Base-by-base conservation (phyloP, 2,888 invertebrate species). In the Dryobotodes eremita region DNA sequence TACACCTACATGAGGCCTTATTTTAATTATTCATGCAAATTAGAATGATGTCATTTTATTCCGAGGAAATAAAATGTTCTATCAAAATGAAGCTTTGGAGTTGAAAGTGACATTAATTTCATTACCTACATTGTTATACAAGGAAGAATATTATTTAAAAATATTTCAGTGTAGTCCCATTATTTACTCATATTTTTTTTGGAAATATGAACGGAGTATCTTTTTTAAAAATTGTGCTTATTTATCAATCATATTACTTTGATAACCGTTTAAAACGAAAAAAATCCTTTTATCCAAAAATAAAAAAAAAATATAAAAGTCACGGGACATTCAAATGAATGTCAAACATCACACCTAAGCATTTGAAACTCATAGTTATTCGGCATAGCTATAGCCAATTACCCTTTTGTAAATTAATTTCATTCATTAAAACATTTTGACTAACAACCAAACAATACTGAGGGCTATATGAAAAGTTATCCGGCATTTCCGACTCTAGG, bases 401-500 rank as follows among this genome's bases (percentile, higher is more conserved):
- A 50, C 20, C n/a, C 23, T 46, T 64, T 64, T 48, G 48, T 59
- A 61, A 68, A 64, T 75, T 50, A 55, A 83, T 76, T 53, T 26
- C 53, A 42, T 73, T 80, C 50, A 62, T 80, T 76, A 76, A 71
- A 82, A 85, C 70, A 81, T 77, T 82, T 82, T 70, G 65, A n/a
- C 26, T 50, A 77, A 82, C 70, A 71, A 71, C 59, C 48, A 55
- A 64, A 46, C 65, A 46, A 74, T 86, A 84, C 59, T 26, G 61
- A 64, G 62, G 59, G 71, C 42, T 78, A 26, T 59, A 57, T 48
- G 26, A 79, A 84, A 84, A 79, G 79, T 86, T 86, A 55, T 48
- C 59, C 72, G n/a, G 65, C 71, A 70, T 82, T 75, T 79, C 70
- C 11, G 53, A 48, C 86, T 83, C 86, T 11, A 36, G 83, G 86